Evolutionary conservation across 2,797 vertebrate genomes (phyloP).

Genomic region (Cirrhinus mrigala): DNA sequence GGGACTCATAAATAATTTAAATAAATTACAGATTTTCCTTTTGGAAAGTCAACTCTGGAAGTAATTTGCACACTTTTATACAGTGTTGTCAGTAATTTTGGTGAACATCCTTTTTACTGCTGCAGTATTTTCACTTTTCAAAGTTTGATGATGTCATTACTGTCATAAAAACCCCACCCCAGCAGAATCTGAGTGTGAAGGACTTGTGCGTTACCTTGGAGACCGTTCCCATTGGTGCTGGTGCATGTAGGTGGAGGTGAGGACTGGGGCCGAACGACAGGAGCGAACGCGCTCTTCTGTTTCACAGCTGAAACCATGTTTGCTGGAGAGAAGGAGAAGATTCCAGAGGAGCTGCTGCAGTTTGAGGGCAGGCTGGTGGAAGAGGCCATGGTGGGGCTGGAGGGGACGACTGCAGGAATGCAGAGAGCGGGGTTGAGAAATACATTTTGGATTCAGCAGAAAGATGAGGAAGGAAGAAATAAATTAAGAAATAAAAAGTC

Average conservation of each 20-base stretch:
- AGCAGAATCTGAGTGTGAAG: neutral
- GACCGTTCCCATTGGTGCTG: slow-evolving; percentile 95
- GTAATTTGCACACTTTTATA: neutral
- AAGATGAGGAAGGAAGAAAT: slow-evolving; percentile 4
- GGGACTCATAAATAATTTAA: neutral
- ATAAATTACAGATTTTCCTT: neutral
- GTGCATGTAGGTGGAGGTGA: slow-evolving; percentile 96
- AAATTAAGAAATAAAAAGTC: neutral
- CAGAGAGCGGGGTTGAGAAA: neutral
- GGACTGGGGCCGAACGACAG: slow-evolving; percentile 94
- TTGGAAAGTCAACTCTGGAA: neutral
- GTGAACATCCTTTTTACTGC: neutral
- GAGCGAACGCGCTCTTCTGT: slow-evolving; percentile 98
- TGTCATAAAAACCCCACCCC: neutral
- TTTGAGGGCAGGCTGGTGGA: slow-evolving; percentile 97
- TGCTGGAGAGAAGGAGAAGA: slow-evolving; percentile 99
- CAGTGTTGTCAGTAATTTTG: neutral
- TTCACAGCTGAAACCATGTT: slow-evolving; percentile 99
- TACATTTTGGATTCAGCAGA: neutral
- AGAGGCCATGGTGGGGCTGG: slow-evolving; percentile 97
- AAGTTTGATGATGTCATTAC: neutral
- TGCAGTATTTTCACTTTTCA: neutral
- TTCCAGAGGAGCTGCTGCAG: slow-evolving; percentile 96
- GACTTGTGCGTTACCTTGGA: slow-evolving; percentile 87
- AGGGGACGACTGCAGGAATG: slow-evolving; percentile 89